Base-by-base conservation (phyloP, 2,888 invertebrate genomes). In the Frankliniella fusca region DNA sequence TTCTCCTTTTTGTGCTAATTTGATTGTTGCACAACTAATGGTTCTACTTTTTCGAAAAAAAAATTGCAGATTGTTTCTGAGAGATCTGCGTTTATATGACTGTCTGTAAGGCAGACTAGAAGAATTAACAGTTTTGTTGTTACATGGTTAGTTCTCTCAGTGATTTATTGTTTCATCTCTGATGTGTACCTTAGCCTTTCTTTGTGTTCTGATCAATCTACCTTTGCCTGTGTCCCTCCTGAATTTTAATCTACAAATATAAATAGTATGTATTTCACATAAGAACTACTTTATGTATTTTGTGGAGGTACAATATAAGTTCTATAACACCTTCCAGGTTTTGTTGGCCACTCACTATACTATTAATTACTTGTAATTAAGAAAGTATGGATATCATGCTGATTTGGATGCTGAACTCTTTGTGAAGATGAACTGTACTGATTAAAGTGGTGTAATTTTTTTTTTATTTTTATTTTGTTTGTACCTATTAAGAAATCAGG, bases 251-350 rank as follows among this genome's bases (percentile, higher is more conserved):
- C 38, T n/a, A 38, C 38, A 20, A 70, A 70, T 23, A 23, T 23
- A n/a, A 9, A 23, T 70, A 20, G n/a, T n/a, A n/a, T 23, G 23
- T 70, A 23, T 70, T 70, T 70, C n/a, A 70, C 23, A 23, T 23
- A 70, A 23, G n/a, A 23, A 70, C 9, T 70, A 54, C 23, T n/a
- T 23, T 23, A 70, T 70, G 12, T n/a, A 23, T n/a, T 70, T 70
- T 70, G 70, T 70, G 70, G 70, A 70, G 70, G 70, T 70, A 70
- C 11, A n/a, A n/a, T 70, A 11, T 23, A 70, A 70, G 70, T 54
- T 54, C 54, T 54, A 20, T 54, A 54, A 54, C 54, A 54, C 54
- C 54, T 54, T 54, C 20, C 54, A 54, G 15, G 54, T 12, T 54
- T 54, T 38, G 38, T 38, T 38, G 38, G 38, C 38, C 38, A 38